Base-by-base conservation (phyloP, 2,797 vertebrate species). In the Hippocampus kuda region DNA sequence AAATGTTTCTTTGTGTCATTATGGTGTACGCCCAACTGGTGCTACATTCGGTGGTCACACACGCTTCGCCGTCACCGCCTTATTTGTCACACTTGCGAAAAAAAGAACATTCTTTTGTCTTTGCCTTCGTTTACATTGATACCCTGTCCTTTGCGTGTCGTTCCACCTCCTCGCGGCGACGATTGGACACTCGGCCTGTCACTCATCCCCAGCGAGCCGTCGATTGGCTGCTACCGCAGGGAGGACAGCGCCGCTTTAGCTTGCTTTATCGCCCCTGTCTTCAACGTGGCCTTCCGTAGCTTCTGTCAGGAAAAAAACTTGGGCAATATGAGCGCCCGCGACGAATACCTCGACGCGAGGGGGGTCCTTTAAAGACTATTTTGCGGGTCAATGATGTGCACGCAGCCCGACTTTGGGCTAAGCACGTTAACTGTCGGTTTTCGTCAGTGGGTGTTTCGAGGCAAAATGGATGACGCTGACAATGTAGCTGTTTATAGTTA, bases 221-320 rank as follows among this genome's bases (percentile, higher is more conserved):
- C 85, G 89, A 91, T 92, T 91, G 88, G 92, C 79, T 46, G 73
- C n/a, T 60, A 70, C 75, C 71, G 79, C 66, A 24, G 75, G 77
- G 79, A 88, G 87, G 85, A 88, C 84, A 79, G 81, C 83, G 88
- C 86, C 85, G 87, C 82, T 87, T 86, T 83, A 81, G 24, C 49
- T 79, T 80, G 76, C 81, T 82, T 84, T 73, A 81, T 82, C 82
- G 74, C 83, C 77, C 16, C 77, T 84, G 82, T 75, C 77, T 88
- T 86, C 78, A 85, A 82, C 83, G 78, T 88, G 89, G 90, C 89
- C 89, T 91, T 85, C 82, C 80, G 77, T 79, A 70, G 79, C 80
- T 76, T 16, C 69, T 77, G 71, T 68, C 77, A 69, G 27, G 27
- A 54, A 24, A 34, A 54, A 71, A 79, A 77, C 70, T 75, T 76